Evolutionary conservation across 2,113 vertebrate genomes (phyloP).

Genomic region (Elgaria multicarinata): DNA sequence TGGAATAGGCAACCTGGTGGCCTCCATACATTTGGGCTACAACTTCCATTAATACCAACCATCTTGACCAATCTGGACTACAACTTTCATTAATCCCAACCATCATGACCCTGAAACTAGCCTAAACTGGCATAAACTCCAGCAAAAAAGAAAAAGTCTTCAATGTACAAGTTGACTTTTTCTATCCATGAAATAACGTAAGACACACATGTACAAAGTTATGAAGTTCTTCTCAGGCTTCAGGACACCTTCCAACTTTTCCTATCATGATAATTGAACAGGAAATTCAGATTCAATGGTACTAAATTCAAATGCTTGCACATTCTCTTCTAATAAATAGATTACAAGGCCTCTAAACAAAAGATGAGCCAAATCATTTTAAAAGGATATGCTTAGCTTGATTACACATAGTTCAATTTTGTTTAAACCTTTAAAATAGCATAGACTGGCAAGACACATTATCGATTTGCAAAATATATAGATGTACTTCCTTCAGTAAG

Average conservation of each 20-base stretch:
- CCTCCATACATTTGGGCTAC: not conserved
- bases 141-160: not conserved
- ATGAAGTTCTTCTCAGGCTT: not conserved
- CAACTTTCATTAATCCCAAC: not conserved
- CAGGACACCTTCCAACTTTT: not conserved
- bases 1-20: too few relatives aligned
- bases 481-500: not conserved
- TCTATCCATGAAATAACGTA: not conserved
- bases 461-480: not conserved
- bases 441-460: not conserved
- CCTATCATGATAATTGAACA: not conserved
- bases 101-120: not conserved
- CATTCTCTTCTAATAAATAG: not conserved
- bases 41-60: not conserved
- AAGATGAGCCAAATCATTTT: not conserved
- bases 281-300: not conserved
- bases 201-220: not conserved
- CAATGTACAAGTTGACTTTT: not conserved
- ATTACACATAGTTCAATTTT: not conserved
- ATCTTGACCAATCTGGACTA: not conserved
- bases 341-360: not conserved
- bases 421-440: not conserved
- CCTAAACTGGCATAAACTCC: not conserved
- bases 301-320: not conserved
- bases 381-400: not conserved